Evolutionary conservation across 2,113 vertebrate species (phyloP), one percentile per base, ranked within the genome.

Genomic region (Zapus hudsonius): DNA sequence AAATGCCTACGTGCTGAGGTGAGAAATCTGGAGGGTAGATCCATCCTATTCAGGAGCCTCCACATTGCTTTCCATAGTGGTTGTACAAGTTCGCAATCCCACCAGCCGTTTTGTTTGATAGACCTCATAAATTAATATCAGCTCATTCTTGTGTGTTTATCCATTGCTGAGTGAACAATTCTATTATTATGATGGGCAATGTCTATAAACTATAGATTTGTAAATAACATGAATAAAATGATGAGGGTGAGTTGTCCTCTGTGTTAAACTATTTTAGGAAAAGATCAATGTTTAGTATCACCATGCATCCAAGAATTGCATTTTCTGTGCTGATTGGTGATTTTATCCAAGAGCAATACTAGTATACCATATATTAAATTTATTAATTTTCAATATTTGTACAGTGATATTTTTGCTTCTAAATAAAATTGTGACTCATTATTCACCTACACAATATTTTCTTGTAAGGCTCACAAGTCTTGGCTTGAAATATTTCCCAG

Each of bases 311-410:
- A 23, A 16, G 7, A 93, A 86, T 94, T 92, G 75, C 7, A 80
- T 87, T 73, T 7, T 31, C 16, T 79, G 23, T 87, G 33, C 12
- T 78, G 29, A 81, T 59, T 84, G 81, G 63, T 17, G 5, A 38
- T 55, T 55, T 1, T 79, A 81, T 91, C 47, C 85, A 73, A 87
- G 29, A 57, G 7, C 52, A 84, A 83, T 0, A 25, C 8, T 63
- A 84, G n/a, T 75, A 87, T 40, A 38, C 1, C 8, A 67, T 57
- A 59, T 64, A 75, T 90, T 61, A 78, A 15, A 47, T 59, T 72
- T 69, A 83, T 57, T 91, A 93, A 87, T 87, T 94, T 84, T 87
- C 42, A 87, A 9, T 92, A 90, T 81, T 89, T 75, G 7, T 27
- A 17, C 78, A 64, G 52, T 83, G 25, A 92, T 9, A 75, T 33